Base-by-base conservation (phyloP, 2,797 vertebrate genomes). In the Gadopsis marmoratus region DNA sequence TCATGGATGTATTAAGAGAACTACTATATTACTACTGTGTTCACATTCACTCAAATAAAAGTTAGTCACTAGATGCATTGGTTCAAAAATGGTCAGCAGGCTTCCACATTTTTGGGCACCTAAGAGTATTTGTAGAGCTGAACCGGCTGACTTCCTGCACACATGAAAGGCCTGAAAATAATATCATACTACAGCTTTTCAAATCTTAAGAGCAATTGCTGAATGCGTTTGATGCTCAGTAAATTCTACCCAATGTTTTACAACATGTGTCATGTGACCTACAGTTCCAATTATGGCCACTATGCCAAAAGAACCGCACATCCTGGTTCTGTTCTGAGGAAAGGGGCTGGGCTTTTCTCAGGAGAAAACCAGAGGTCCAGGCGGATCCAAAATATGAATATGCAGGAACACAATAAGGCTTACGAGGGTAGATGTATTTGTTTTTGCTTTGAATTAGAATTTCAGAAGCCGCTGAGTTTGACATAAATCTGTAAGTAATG, bases 1-100 rank as follows among this genome's bases (percentile, higher is more conserved):
- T 41, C 51, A 37, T 5, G 55, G 45, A 67, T 65, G 19, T 23
- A 23, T 81, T 31, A 39, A 71, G 17, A 45, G 63, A 60, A 70
- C 10, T 78, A 11, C 26, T 26, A 26, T 26, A 26, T 26, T 26
- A 26, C 26, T 26, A 13, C 56, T 7, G 21, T 67, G 33, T 54
- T 66, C 14, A 47, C 16, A 21, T 51, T 68, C 29, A n/a, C 55
- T 61, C 14, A 21, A 48, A 37, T 41, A 5, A 33, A 54, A 41
- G 37, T 10, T 2, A 9, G 2, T 61, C 9, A 56, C 0, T 14
- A 66, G 55, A 29, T 3, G 1, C n/a, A 33, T 12, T 23, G 23
- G 1, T 1, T 21, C 45, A 8, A 17, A 41, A 50, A 12, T 19
- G 33, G 29, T 64, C 35, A 35, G 59, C 13, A 50, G 10, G 23